These are phyloP conservation scores for Caenorhabditis sp. DNA, from an alignment of 2,888 invertebrate species.

Conservation along the genomic window DNA sequence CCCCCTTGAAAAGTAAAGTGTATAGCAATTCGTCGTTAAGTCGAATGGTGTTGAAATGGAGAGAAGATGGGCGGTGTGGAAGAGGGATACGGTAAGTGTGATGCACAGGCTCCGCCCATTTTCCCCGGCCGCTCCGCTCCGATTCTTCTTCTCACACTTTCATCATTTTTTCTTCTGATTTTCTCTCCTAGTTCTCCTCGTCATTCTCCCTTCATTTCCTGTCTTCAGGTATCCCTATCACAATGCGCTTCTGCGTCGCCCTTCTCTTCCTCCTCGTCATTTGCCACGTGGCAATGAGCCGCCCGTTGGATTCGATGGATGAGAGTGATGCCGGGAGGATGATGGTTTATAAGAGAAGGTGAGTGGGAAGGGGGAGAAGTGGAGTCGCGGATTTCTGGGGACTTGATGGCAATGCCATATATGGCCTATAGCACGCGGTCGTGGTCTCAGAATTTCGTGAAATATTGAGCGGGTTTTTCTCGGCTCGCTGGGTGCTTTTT, in stretches of 20 bases:
- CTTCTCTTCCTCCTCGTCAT: slow-evolving; percentile 32
- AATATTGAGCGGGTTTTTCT: no score
- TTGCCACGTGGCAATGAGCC: slow-evolving; percentile 27
- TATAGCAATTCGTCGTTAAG: slow-evolving; percentile 4
- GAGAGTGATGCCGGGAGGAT: slow-evolving; percentile 2
- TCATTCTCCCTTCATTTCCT: background rate
- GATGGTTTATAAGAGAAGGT: slow-evolving; percentile 41
- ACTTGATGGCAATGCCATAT: no score
- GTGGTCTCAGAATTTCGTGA: no score
- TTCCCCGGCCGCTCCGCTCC: background rate
- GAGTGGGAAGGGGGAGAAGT: background rate
- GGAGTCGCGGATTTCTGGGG: background rate
- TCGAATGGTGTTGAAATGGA: slow-evolving; percentile 4
- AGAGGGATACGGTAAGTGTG: background rate
- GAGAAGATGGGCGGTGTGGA: background rate
- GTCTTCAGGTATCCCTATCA: slow-evolving; percentile 36
- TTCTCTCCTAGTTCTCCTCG: background rate
- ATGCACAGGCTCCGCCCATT: background rate
- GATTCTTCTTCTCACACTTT: background rate
- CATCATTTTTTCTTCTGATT: background rate
- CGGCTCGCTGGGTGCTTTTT: no score
- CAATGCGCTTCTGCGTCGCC: slow-evolving; percentile 38
- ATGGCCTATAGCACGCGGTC: no score
- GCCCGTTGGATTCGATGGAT: slow-evolving; percentile 15
- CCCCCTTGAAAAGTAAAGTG: background rate